Conservation (phyloP, 2,113 vertebrate species). For the Chaetura pelagica region DNA sequence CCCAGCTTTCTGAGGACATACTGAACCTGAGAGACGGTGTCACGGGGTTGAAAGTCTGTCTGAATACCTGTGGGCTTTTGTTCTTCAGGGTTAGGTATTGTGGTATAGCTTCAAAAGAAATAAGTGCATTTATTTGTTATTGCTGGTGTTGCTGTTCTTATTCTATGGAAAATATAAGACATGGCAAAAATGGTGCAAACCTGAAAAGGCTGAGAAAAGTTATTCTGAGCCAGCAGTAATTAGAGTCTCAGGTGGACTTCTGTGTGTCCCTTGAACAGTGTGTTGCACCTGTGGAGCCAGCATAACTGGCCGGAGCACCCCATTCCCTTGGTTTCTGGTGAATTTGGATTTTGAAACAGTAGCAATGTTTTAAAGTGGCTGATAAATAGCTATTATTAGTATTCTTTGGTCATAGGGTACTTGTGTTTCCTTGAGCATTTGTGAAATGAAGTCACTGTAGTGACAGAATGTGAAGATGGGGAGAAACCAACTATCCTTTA, state of each 20-base stretch:
- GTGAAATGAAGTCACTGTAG: not conserved
- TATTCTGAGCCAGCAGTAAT: not conserved
- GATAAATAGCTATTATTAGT: not conserved
- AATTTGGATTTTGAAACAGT: not conserved
- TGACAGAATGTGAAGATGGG: not conserved
- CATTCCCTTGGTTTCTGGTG: not conserved
- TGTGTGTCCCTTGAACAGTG: not conserved
- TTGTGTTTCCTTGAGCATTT: not conserved
- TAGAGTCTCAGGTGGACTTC: not conserved
- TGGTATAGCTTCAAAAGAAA: not conserved
- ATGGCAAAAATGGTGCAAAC: not conserved
- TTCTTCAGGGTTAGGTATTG: not conserved
- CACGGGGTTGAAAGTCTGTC: not conserved
- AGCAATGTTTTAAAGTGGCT: not conserved
- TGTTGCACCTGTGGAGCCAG: accelerated
- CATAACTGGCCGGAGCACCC: not conserved
- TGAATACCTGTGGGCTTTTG: not conserved
- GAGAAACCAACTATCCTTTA: not conserved
- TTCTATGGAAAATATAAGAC: not conserved
- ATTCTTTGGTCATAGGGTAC: not conserved
- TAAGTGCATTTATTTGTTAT: accelerated
- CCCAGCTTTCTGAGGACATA: not conserved
- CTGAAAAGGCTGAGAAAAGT: not conserved
- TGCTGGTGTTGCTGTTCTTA: not conserved
- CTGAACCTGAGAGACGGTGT: not conserved